Base-by-base conservation (phyloP, 2,888 invertebrate genomes). In the Metacarcinus magister region DNA sequence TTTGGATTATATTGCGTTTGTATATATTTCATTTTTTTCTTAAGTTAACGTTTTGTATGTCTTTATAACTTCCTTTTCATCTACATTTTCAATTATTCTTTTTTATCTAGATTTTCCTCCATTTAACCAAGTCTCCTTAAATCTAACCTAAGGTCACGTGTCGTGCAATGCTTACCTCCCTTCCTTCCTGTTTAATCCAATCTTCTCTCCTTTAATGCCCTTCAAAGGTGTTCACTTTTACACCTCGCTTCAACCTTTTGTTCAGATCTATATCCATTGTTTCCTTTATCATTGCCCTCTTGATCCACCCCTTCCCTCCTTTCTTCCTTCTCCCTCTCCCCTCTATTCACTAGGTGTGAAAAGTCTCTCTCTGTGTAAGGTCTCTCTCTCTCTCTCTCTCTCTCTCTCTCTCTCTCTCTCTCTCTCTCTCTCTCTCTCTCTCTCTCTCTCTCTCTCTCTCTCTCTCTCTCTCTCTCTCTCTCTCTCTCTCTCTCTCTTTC, bases 401-500 rank as follows among this genome's bases (percentile, higher is more conserved):
- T 67, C 67, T 67, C 67, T 67, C 67, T 67, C 67, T 67, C 67
- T 67, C 67, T 67, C 67, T 67, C 67, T 67, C 67, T 67, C 67
- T 67, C 67, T 67, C 67, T 67, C 67, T 67, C 67, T 67, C 67
- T 67, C 67, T 67, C 67, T 67, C 67, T 67, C 67, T 67, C 67
- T 67, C 67, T 13, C 60, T 13, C 60, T 13, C 60, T 13, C 60
- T 13, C 60, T 60, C 60, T 60, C 60, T 13, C 60, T 13, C 60
- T 13, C 60, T 13, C 60, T 13, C 60, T 13, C 60, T 13, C 60
- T 13, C 60, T 13, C 60, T 13, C 60, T 13, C 60, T 13, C 60
- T 13, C 60, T 13, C 60, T 13, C 60, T 13, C 60, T 13, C 60
- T 13, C 60, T 13, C 60, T 13, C 60, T 13, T 19, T 13, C 60